Percentiles rank a stretch among this genome's conserved stretches.
These are phyloP conservation scores for Sylvia atricapilla DNA, from an alignment of 2,113 vertebrate species.

Conservation along the genomic window DNA sequence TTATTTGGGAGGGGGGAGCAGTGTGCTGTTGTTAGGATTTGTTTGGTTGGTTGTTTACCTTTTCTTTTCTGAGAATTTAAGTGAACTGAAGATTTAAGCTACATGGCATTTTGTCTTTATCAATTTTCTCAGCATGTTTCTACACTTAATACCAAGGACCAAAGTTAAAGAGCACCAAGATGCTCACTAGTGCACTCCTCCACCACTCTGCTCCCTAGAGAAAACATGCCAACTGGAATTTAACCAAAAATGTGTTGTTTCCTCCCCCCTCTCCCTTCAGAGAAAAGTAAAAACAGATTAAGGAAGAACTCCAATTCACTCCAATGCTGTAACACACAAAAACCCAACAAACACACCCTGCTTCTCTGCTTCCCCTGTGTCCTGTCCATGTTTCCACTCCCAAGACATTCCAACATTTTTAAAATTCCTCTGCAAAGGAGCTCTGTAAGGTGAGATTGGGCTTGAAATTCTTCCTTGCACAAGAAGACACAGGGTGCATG, in stretches of 20 bases:
- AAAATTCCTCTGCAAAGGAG: slow-evolving; percentile 22
- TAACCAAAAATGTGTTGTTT: slow-evolving; percentile 43
- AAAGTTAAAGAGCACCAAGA: background rate
- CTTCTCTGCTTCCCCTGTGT: slow-evolving; percentile 5
- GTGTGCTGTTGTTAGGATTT: background rate
- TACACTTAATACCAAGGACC: background rate
- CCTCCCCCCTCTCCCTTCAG: slow-evolving; percentile 7
- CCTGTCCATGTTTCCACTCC: slow-evolving; percentile 29
- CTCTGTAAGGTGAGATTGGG: slow-evolving; percentile 26
- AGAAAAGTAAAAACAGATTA: slow-evolving; percentile 46
- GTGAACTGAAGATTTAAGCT: background rate
- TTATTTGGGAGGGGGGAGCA: rapidly evolving
- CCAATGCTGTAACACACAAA: background rate
- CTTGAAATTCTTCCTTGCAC: background rate
- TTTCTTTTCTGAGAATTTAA: background rate
- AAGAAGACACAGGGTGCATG: background rate
- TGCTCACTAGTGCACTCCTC: background rate
- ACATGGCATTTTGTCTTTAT: background rate
- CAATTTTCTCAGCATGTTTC: background rate
- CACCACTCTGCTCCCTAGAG: background rate
- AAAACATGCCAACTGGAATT: slow-evolving; percentile 41
- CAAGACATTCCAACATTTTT: slow-evolving; percentile 62
- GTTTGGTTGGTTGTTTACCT: background rate
- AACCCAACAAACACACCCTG: slow-evolving; percentile 17
- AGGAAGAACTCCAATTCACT: slow-evolving; percentile 20